Evolutionary conservation across 2,113 vertebrate species (phyloP).

Genomic region (Panthera leo): DNA sequence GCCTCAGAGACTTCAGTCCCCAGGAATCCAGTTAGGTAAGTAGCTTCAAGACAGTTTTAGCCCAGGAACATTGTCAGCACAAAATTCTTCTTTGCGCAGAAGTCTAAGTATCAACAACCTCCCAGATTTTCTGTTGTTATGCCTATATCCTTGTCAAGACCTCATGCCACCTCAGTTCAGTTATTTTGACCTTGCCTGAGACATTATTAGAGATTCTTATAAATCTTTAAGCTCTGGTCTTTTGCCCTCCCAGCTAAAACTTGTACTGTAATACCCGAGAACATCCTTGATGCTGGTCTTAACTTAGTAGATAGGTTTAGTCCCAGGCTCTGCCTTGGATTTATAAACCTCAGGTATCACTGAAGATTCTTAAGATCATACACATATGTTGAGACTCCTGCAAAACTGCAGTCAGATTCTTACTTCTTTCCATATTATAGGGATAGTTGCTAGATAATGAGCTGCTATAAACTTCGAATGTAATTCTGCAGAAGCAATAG

Average conservation of each 20-base stretch:
- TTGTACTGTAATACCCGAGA: neutral
- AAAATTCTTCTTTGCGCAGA: neutral
- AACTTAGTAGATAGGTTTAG: neutral
- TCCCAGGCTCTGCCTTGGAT: neutral
- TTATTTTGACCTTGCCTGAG: neutral
- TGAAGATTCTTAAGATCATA: neutral
- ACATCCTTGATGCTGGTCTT: neutral
- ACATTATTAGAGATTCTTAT: neutral
- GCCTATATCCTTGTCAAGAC: neutral
- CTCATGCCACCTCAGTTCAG: neutral
- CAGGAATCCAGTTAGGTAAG: neutral
- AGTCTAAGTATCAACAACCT: neutral
- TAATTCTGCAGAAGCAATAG: conserved; percentile 18
- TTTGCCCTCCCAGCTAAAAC: neutral
- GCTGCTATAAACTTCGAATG: neutral
- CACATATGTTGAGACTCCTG: neutral
- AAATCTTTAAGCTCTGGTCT: neutral
- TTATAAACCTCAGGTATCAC: neutral
- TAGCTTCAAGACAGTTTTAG: neutral
- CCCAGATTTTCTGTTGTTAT: neutral
- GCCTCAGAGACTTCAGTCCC: neutral
- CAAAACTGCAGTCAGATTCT: neutral
- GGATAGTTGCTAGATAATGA: neutral
- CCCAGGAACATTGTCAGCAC: neutral
- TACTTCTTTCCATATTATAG: neutral